Conservation (phyloP, 1,140 invertebrate species). For the Heliconius nattereri region DNA sequence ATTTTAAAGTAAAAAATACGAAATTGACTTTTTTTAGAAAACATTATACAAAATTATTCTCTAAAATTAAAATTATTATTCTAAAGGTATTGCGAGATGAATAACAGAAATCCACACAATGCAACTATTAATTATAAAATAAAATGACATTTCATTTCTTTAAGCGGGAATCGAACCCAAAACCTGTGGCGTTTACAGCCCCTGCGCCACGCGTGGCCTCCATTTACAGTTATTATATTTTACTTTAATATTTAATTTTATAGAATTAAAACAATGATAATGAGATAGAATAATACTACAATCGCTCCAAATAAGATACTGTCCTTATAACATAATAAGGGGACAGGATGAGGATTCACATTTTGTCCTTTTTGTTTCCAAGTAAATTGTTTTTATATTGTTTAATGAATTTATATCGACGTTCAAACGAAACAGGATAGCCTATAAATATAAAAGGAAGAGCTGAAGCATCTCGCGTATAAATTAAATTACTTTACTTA, state of each 20-base stretch:
- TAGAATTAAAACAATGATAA: too few species aligned
- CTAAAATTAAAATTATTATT: too few species aligned
- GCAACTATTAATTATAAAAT: too few species aligned
- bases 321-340: constrained; percentile 4
- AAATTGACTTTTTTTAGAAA: too few species aligned
- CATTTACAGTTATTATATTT: too few species aligned
- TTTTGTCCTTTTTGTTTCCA: constrained; percentile 12
- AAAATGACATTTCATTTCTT: too few species aligned
- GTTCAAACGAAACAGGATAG: not conserved
- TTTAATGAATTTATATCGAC: constrained; percentile 15
- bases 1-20: too few species aligned
- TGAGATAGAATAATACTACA: not conserved
- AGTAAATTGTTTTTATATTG: constrained; percentile 13
- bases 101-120: too few species aligned
- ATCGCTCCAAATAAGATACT: not conserved
- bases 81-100: too few species aligned
- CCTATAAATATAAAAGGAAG: constrained; percentile 11
- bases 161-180: not conserved
- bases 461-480: not conserved
- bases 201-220: not conserved
- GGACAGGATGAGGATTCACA: not conserved
- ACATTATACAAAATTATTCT: too few species aligned
- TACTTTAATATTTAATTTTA: too few species aligned
- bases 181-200: not conserved
- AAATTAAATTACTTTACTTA: not conserved